Conservation (phyloP, 2,888 invertebrate species). For the Tetranychus piercei region DNA sequence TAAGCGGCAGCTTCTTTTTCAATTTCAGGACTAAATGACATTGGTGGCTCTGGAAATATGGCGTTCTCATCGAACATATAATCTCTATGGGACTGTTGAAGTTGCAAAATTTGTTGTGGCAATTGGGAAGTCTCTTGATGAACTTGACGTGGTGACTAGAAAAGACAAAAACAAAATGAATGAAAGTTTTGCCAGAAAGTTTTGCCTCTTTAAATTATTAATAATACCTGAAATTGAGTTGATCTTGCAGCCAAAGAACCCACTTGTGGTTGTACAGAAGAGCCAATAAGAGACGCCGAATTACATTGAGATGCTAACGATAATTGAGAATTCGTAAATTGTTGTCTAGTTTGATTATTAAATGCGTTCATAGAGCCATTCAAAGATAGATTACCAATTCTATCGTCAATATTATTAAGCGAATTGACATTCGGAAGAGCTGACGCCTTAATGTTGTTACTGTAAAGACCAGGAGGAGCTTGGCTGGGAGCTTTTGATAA, state of each 20-base stretch:
- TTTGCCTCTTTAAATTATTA: not conserved
- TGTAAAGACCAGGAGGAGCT: not conserved
- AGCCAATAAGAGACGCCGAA: not conserved
- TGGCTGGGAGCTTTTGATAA: not conserved
- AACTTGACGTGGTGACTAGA: not conserved
- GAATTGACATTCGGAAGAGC: not conserved
- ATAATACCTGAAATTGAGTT: not conserved
- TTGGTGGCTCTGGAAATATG: not conserved
- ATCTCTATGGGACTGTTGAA: not conserved
- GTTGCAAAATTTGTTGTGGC: not conserved
- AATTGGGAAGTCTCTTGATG: not conserved
- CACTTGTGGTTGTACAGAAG: not conserved
- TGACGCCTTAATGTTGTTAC: not conserved
- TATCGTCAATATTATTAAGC: not conserved
- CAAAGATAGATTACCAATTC: not conserved
- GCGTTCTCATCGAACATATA: not conserved
- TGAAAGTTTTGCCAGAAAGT: too few relatives aligned
- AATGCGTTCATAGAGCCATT: not conserved
- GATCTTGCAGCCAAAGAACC: not conserved
- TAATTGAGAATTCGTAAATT: not conserved
- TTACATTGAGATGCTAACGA: not conserved
- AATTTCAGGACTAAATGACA: conserved; percentile 43
- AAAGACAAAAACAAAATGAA: too few relatives aligned
- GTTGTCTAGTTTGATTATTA: not conserved
- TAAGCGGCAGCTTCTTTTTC: conserved; percentile 98